These are phyloP conservation scores for Steinernema scapterisci DNA, from an alignment of 2,888 invertebrate species.

Conservation along the genomic window DNA sequence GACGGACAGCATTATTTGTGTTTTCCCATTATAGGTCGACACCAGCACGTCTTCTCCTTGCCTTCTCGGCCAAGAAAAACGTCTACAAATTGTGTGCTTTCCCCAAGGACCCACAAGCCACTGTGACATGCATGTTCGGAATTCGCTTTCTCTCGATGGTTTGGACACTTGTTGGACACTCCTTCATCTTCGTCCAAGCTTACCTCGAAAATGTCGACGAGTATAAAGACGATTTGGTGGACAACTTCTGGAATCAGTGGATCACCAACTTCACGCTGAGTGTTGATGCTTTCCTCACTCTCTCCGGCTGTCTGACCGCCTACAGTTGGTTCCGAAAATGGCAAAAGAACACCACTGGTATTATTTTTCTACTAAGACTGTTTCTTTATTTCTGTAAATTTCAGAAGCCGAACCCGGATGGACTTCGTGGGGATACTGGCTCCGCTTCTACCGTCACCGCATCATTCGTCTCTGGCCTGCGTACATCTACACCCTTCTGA, in stretches of 20 bases:
- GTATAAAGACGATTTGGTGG: conserved; percentile 61
- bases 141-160: conserved; percentile 65
- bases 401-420: conserved; percentile 63
- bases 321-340: conserved; percentile 66
- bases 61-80: conserved; percentile 63
- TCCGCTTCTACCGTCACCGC: conserved; percentile 65
- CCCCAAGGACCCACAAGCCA: conserved; percentile 65
- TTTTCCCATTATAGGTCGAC: conserved; percentile 48
- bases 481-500: conserved; percentile 63
- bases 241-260: conserved; percentile 64
- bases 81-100: conserved; percentile 55
- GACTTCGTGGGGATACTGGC: conserved; percentile 66
- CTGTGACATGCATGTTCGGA: conserved; percentile 66
- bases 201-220: conserved; percentile 65
- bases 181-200: conserved; percentile 66
- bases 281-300: conserved; percentile 63
- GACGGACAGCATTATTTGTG: not conserved
- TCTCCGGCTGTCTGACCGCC: conserved; percentile 63
- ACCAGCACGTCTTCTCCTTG: conserved; percentile 57
- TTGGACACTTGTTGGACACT: conserved; percentile 67
- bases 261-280: conserved; percentile 67
- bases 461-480: conserved; percentile 66
- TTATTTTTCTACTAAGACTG: no score
- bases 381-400: not conserved
- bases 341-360: conserved; percentile 64